Evolutionary conservation across 2,888 invertebrate genomes (phyloP), one percentile per base, ranked within the genome.

Genomic region (Orchesellides sinensis): DNA sequence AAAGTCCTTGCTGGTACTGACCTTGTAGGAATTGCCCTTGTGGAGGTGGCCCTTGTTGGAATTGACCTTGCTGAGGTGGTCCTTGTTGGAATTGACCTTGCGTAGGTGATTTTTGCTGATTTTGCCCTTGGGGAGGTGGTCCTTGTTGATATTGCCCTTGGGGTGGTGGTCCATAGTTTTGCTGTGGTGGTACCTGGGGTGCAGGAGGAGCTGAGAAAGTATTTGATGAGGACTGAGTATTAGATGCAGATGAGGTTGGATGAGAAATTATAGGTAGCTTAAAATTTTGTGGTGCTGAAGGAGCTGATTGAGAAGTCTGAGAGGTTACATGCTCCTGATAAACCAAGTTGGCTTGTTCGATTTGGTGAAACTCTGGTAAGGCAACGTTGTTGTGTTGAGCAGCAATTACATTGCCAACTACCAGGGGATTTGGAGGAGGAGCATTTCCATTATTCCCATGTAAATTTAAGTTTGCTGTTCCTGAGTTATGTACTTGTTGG

Each of bases 321-420:
- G 75, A 66, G 14, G 83, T 65, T 21, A 84, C 84, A 72, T 88
- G 88, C 32, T 88, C 88, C 23, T 88, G 88, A 29, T 88, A 87
- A 0, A 87, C 84, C 8, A 88, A 69, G 47, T 86, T 81, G 0
- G 86, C 87, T 17, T 84, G 87, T 61, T 84, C 84, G 25, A 87
- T 79, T 25, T 83, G 72, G 40, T 86, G 85, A 25, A 85, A 82
- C 40, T 83, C 65, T 1, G 77, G 68, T 6, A 65, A 3, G 0
- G 6, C 5, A 12, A 35, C 32, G 8, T 74, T 81, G 14, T 65
- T 63, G 23, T 77, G 77, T 40, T 80, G 80, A 14, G 75, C 19
- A 2, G 79, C 78, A 1, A 70, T 45, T 2, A 79, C 72, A 8
- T 75, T 70, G 25, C 82, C 75, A 0, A 82, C 70, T 4, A 70